These are phyloP conservation scores for Hesperia comma DNA, from an alignment of 2,888 invertebrate genomes.

Conservation along the genomic window DNA sequence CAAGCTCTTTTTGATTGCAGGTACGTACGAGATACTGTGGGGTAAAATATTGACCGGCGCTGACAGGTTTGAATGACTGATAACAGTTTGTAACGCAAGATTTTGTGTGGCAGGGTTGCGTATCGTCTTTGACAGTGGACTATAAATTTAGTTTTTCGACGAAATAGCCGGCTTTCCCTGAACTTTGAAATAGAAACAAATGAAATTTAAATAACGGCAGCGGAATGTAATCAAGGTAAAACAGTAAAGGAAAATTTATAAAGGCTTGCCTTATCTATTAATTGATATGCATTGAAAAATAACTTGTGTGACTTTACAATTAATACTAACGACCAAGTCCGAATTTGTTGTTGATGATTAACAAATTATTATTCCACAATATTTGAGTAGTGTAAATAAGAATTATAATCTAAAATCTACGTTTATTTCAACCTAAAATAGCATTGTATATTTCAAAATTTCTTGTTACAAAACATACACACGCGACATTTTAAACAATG, in stretches of 20 bases:
- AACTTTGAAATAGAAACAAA: neutral
- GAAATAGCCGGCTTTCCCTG: neutral
- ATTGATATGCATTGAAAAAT: too few species aligned
- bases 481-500: constrained; percentile 55
- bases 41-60: constrained; percentile 44
- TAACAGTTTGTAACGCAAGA: constrained; percentile 47
- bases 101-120: constrained; percentile 13
- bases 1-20: constrained; percentile 68
- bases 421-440: neutral
- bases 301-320: too few species aligned
- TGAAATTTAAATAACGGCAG: constrained; percentile 6
- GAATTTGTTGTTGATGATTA: too few species aligned
- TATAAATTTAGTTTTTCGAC: constrained; percentile 18
- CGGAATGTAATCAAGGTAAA: neutral
- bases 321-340: too few species aligned
- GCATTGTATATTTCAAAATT: neutral
- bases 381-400: too few species aligned
- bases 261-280: too few species aligned
- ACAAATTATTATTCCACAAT: too few species aligned
- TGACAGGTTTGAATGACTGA: constrained; percentile 47
- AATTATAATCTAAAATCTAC: too few species aligned
- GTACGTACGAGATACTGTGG: constrained; percentile 54
- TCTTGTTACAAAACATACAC: constrained; percentile 25
- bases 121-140: constrained; percentile 11
- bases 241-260: too few species aligned